phyloP scores from a whole-genome alignment of 2,113 vertebrate genomes.

The Embiotoca jacksoni region DNA sequence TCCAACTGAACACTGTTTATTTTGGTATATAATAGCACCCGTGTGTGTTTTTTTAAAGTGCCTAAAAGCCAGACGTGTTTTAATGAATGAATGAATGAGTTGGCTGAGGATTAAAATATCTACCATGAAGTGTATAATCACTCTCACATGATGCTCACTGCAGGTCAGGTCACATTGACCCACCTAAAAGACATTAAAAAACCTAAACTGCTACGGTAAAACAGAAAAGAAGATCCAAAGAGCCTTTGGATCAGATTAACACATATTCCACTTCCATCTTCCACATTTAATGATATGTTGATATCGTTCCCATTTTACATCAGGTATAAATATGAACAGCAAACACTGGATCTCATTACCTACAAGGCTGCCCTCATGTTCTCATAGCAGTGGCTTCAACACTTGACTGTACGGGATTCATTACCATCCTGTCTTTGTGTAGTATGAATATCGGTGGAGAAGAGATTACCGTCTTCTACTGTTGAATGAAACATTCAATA shows the following conservation, averaged over 20 bases:
- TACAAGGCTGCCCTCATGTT: background rate
- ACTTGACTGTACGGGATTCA: conserved; percentile 14
- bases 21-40: background rate
- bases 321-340: conserved; percentile 17
- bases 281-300: background rate
- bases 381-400: conserved; percentile 13
- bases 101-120: background rate
- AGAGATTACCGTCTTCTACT: conserved; percentile 45
- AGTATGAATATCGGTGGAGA: conserved; percentile 29
- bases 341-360: background rate
- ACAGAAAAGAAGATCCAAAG: background rate
- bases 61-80: background rate
- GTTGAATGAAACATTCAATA: conserved; percentile 41
- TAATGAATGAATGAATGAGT: background rate
- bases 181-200: background rate
- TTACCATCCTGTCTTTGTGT: conserved; percentile 23
- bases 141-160: background rate
- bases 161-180: background rate
- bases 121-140: background rate
- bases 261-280: background rate
- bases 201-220: background rate
- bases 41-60: background rate
- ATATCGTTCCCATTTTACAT: conserved; percentile 1
- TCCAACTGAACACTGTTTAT: background rate
- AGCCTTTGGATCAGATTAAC: background rate